phyloP scores from a whole-genome alignment of 2,888 invertebrate genomes.

The Chrysolina haemoptera region DNA sequence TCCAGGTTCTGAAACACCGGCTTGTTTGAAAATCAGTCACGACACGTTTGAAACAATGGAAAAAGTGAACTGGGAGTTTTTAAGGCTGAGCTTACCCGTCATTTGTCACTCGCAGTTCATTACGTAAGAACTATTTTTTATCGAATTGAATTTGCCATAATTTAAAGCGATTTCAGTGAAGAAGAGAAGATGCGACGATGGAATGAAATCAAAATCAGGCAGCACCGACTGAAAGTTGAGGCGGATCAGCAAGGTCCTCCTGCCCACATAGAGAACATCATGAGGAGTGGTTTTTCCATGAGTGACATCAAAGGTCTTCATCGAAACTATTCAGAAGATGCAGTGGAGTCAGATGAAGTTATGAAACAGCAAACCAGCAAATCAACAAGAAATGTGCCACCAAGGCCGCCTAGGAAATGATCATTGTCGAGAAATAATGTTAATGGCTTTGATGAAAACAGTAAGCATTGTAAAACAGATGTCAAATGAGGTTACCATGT shows the following conservation, averaged over 20 bases:
- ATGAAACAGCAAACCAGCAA: slow-evolving; percentile 71
- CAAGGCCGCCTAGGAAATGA: slow-evolving; percentile 83
- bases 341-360: slow-evolving; percentile 79
- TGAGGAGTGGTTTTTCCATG: slow-evolving; percentile 92
- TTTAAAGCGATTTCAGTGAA: slow-evolving; percentile 74
- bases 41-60: slow-evolving; percentile 98
- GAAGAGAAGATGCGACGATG: slow-evolving; percentile 87
- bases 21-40: slow-evolving; percentile 96
- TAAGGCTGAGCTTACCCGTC: slow-evolving; percentile 95
- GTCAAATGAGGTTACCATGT: slow-evolving; percentile 27
- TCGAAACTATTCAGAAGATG: slow-evolving; percentile 88
- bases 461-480: slow-evolving; percentile 49
- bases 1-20: slow-evolving; percentile 88
- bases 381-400: slow-evolving; percentile 71
- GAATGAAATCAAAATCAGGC: slow-evolving; percentile 91
- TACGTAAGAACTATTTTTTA: slow-evolving; percentile 73
- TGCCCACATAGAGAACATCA: slow-evolving; percentile 91
- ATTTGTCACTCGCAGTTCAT: slow-evolving; percentile 90
- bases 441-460: slow-evolving; percentile 64
- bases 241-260: slow-evolving; percentile 77
- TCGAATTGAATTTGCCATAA: slow-evolving; percentile 7
- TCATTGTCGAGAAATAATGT: slow-evolving; percentile 77
- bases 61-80: slow-evolving; percentile 98
- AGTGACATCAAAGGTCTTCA: slow-evolving; percentile 93
- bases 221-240: slow-evolving; percentile 84